A percentile compares a stretch with the other conserved stretches of the same genome.
Conservation (phyloP, 2,113 vertebrate species). For the Bombycilla garrulus region DNA sequence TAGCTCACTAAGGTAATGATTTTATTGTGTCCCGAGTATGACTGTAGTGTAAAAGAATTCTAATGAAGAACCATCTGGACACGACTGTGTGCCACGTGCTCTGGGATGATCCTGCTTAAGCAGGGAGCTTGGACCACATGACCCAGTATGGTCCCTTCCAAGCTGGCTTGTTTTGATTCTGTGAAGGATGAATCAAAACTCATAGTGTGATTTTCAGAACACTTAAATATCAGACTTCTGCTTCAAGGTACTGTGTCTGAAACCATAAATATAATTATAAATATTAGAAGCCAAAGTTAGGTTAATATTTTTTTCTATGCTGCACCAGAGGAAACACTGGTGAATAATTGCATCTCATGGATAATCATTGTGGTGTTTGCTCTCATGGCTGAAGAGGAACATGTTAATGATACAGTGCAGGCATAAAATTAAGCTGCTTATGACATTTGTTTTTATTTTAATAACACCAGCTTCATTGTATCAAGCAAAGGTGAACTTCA, state of each 20-base stretch:
- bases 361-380: background rate
- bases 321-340: background rate
- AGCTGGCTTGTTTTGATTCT: background rate
- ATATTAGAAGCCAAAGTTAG: background rate
- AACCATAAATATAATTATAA: background rate
- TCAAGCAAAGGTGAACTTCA: background rate
- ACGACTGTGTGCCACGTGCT: fast-evolving
- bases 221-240: background rate
- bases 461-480: background rate
- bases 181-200: background rate
- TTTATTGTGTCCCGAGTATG: background rate
- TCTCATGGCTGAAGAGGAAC: background rate
- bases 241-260: background rate
- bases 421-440: background rate
- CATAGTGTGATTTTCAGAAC: background rate
- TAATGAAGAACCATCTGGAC: background rate
- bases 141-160: background rate
- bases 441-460: background rate
- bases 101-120: background rate
- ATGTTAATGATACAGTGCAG: background rate
- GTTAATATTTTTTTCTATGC: background rate
- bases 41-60: background rate
- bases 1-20: background rate
- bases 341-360: background rate
- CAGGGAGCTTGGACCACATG: background rate